Evolutionary conservation across 2,113 vertebrate genomes (phyloP).

Genomic region (Piprites chloris): DNA sequence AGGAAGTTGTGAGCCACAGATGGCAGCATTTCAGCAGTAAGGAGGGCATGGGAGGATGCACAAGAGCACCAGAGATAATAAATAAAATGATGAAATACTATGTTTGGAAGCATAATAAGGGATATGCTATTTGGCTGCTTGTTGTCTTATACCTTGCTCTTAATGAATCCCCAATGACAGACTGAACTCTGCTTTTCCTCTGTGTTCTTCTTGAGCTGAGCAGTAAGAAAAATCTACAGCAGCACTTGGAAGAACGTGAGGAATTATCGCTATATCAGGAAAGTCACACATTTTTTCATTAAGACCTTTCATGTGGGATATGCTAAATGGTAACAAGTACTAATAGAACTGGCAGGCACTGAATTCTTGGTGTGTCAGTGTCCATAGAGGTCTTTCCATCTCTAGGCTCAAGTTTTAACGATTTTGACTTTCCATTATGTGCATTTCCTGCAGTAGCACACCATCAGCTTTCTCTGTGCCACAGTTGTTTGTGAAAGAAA

Average conservation of each 20-base stretch:
- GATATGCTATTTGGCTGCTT: not conserved
- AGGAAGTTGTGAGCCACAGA: not conserved
- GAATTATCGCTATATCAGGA: not conserved
- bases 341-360: not conserved
- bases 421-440: not conserved
- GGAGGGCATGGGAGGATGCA: not conserved
- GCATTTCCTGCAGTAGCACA: not conserved
- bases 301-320: not conserved
- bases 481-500: not conserved
- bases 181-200: not conserved
- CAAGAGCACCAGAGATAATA: not conserved
- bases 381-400: not conserved
- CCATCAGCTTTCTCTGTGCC: not conserved
- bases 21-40: not conserved
- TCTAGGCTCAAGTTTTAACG: not conserved
- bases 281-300: not conserved
- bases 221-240: not conserved
- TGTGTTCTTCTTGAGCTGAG: not conserved
- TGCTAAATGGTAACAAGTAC: not conserved
- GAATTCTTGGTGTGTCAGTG: not conserved
- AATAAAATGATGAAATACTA: not conserved
- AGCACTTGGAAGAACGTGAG: fast-evolving
- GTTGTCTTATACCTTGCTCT: not conserved
- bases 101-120: not conserved
- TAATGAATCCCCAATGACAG: not conserved